Percentiles rank a stretch among this genome's conserved stretches.
phyloP scores from a whole-genome alignment of 2,797 vertebrate species.

The Pelochelys cantorii region DNA sequence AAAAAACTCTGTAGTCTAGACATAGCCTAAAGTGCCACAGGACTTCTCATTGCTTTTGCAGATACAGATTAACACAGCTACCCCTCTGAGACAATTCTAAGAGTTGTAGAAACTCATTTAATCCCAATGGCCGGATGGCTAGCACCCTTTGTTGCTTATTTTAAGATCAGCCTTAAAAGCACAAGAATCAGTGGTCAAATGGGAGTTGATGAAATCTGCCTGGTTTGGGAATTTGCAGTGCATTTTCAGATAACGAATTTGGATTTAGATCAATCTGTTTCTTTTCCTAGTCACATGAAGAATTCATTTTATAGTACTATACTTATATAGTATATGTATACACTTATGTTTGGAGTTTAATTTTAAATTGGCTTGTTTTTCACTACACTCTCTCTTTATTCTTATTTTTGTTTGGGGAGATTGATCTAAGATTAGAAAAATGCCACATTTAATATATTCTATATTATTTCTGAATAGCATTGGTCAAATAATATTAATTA shows the following conservation, averaged over 20 bases:
- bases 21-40: too few species aligned
- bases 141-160: constrained; percentile 26
- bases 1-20: too few species aligned
- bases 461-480: background rate
- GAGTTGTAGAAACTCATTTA: constrained; percentile 39
- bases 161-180: constrained; percentile 57
- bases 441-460: background rate
- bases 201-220: constrained; percentile 19
- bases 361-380: constrained; percentile 21
- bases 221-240: constrained; percentile 28
- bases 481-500: background rate
- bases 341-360: constrained; percentile 9
- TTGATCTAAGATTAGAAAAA: background rate
- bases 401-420: background rate
- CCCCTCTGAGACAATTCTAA: background rate
- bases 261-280: constrained; percentile 5
- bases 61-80: too few species aligned
- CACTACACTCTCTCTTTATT: background rate
- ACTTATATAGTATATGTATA: constrained; percentile 1
- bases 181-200: constrained; percentile 27
- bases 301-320: constrained; percentile 22
- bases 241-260: constrained; percentile 42
- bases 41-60: too few species aligned
- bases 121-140: constrained; percentile 25
- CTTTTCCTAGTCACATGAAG: constrained; percentile 11